Base-by-base conservation (phyloP, 2,113 vertebrate genomes). In the Pygoscelis adeliae region DNA sequence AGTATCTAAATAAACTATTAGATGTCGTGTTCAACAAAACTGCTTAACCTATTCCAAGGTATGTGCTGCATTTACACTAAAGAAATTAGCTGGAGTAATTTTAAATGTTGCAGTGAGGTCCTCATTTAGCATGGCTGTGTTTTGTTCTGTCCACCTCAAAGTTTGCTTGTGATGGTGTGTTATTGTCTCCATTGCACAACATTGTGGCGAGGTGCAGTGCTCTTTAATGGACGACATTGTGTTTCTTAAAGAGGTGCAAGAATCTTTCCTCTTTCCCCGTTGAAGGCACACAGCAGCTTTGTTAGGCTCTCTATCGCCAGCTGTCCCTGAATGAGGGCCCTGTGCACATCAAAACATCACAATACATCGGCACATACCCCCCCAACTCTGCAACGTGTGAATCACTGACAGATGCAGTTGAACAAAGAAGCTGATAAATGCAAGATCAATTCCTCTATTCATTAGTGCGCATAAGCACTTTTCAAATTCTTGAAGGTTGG, bases 141-240 rank as follows among this genome's bases (percentile, higher is more conserved):
- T 63, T 42, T 77, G 18, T 63, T 78, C 10, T 19, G 6, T 38
- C 17, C 14, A 23, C 14, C 32, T 65, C 65, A 5, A 2, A 17
- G 8, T 46, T 63, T 61, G n/a, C 13, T 59, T 34, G 14, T 4
- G 8, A 6, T 12, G 13, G 12, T 9, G 22, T 32, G 13, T 7
- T 53, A 5, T 4, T 42, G 6, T 49, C 65, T 78, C 30, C 46
- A 6, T 36, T 40, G 40, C 16, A 9, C 40, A 18, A 1, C 0
- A 0, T 8, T 34, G 22, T 46, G 25, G 16, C 2, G 19, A 77
- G n/a, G 12, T 36, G 21, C 25, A 17, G 0, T 21, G 38, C 9
- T 78, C 26, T 73, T 50, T 49, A 18, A 15, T 7, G 30, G 13
- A 17, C 0, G 1, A 36, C n/a, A 3, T 3, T 23, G 36, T 15